Conservation (phyloP, 2,888 invertebrate genomes). For the Drosophila aldrichi region DNA sequence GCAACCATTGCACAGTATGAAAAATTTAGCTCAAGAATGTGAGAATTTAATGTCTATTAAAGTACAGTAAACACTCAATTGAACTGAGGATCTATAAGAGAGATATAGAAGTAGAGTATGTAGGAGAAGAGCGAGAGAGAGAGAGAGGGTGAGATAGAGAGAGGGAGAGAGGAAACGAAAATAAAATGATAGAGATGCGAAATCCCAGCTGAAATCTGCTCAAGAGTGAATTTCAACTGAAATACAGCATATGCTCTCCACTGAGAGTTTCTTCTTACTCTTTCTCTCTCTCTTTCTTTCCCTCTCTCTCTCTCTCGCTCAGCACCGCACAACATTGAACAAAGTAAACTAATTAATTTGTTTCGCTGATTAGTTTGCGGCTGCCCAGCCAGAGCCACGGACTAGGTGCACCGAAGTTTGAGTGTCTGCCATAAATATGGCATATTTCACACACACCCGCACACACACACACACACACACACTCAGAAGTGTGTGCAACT, state of each 20-base stretch:
- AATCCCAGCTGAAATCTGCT: too few relatives aligned
- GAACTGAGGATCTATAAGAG: too few relatives aligned
- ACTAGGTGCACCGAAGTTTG: slow-evolving; percentile 7
- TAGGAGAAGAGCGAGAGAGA: background rate
- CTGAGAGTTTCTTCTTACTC: background rate
- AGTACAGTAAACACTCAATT: too few relatives aligned
- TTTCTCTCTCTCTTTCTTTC: too few relatives aligned
- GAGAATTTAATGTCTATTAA: too few relatives aligned
- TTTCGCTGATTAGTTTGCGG: slow-evolving; percentile 43
- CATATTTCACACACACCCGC: slow-evolving; percentile 16
- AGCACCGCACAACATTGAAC: slow-evolving; percentile 26
- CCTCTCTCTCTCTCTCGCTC: background rate
- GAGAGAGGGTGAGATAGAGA: background rate
- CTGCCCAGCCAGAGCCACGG: slow-evolving; percentile 37
- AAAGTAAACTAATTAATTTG: slow-evolving; percentile 69
- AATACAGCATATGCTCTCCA: background rate
- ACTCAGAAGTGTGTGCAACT: slow-evolving; percentile 35
- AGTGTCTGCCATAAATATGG: slow-evolving; percentile 13
- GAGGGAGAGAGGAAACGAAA: background rate
- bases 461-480: slow-evolving; percentile 7
- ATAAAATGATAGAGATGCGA: background rate
- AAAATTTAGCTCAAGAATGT: too few relatives aligned
- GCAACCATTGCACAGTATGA: too few relatives aligned
- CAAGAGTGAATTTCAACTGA: background rate
- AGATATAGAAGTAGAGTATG: background rate